Conservation (phyloP, 2,888 invertebrate species). For the Liodrosophila aerea region DNA sequence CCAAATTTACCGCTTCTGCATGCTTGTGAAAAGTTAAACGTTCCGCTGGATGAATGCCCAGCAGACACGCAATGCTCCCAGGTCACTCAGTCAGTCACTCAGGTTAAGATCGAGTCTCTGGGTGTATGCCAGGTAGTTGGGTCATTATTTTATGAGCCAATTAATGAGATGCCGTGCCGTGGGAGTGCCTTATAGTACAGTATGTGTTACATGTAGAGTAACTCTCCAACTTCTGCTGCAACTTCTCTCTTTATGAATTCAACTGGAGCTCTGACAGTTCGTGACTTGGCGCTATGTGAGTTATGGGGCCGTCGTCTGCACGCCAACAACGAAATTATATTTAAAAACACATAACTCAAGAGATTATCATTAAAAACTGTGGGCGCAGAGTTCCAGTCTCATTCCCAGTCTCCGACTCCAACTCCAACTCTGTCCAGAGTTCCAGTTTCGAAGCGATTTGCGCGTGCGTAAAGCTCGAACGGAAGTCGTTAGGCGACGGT, state of each 20-base stretch:
- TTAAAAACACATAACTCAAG: conserved; percentile 82
- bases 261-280: conserved; percentile 60
- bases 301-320: conserved; percentile 73
- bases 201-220: conserved; percentile 26
- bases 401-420: neutral
- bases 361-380: conserved; percentile 82
- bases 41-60: conserved; percentile 58
- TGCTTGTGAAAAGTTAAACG: conserved; percentile 75
- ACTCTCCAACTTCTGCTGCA: conserved; percentile 35
- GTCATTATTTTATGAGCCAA: conserved; percentile 70
- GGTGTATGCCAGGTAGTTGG: conserved; percentile 18
- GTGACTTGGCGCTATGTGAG: conserved; percentile 75
- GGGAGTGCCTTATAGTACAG: conserved; percentile 72
- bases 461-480: conserved; percentile 76
- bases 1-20: conserved; percentile 69
- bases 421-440: conserved; percentile 14
- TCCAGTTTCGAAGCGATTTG: conserved; percentile 39
- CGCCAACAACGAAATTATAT: conserved; percentile 81
- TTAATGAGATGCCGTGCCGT: conserved; percentile 76
- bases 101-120: too few species aligned
- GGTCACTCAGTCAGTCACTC: conserved; percentile 2
- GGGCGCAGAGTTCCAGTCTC: conserved; percentile 67
- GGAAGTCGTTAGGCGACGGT: conserved; percentile 70
- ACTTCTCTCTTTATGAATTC: neutral
- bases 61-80: conserved; percentile 66